These are phyloP conservation scores for Hemibagrus wyckioides DNA, from an alignment of 2,113 vertebrate genomes.

Conservation along the genomic window DNA sequence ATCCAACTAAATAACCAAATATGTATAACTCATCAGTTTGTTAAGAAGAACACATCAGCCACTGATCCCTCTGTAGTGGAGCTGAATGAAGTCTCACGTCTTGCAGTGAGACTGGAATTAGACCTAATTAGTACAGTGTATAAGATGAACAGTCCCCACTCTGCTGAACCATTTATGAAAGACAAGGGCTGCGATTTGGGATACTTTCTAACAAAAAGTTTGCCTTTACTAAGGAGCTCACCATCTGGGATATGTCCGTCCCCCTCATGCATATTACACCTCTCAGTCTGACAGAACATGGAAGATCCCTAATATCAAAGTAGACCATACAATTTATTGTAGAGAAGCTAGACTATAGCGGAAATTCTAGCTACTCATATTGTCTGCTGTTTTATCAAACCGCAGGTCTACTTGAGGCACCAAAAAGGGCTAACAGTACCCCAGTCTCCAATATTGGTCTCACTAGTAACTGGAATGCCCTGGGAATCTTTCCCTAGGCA, in stretches of 20 bases:
- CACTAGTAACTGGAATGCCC: background rate
- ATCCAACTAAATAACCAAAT: background rate
- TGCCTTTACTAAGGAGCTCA: background rate
- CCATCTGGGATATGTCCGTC: background rate
- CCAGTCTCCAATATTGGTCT: background rate
- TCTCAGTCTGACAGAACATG: background rate
- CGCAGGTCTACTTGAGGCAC: background rate
- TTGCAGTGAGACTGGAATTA: background rate
- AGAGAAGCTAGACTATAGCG: background rate
- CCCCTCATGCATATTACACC: background rate
- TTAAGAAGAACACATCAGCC: background rate
- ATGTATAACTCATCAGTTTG: background rate
- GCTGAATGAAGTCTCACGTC: background rate
- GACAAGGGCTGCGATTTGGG: background rate
- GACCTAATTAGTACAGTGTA: no score
- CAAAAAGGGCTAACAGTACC: background rate
- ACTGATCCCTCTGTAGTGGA: background rate
- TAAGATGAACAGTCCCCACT: background rate
- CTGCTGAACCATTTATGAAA: background rate
- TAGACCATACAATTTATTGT: background rate
- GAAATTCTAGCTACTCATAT: background rate
- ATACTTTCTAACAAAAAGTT: background rate
- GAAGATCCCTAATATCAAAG: background rate
- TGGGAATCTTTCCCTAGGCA: background rate
- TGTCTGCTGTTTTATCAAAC: background rate